Conservation (phyloP, 2,888 invertebrate genomes). For the Leptarthrus brevirostris region DNA sequence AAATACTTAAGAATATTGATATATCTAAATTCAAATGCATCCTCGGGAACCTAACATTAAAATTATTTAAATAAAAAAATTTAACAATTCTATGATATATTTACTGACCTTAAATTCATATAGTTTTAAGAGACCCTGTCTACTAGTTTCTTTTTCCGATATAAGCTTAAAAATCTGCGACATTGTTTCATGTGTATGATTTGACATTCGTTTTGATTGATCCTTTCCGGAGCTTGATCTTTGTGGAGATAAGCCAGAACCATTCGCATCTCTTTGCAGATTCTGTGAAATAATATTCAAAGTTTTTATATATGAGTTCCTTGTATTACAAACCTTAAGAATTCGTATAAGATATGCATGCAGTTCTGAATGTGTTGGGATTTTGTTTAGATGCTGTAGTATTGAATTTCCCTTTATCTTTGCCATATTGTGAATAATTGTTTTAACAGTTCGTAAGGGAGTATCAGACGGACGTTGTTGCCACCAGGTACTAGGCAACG, state of each 20-base stretch:
- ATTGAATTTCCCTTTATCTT: slow-evolving; percentile 88
- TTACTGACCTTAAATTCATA: slow-evolving; percentile 65
- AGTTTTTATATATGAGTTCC: neutral
- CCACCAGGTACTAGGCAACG: slow-evolving; percentile 90
- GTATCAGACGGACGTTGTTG: slow-evolving; percentile 85
- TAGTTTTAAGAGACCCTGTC: slow-evolving; percentile 75
- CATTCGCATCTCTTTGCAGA: slow-evolving; percentile 70
- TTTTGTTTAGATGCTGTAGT: slow-evolving; percentile 80
- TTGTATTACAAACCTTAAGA: slow-evolving; percentile 72
- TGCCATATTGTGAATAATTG: slow-evolving; percentile 90
- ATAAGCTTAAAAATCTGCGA: slow-evolving; percentile 92
- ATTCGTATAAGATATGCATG: slow-evolving; percentile 86
- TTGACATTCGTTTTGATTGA: slow-evolving; percentile 60
- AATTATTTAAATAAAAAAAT: neutral
- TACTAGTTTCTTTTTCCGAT: slow-evolving; percentile 87
- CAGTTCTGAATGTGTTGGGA: slow-evolving; percentile 85
- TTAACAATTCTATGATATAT: neutral
- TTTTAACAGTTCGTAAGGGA: slow-evolving; percentile 92
- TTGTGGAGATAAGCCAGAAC: slow-evolving; percentile 64
- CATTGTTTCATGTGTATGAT: slow-evolving; percentile 85
- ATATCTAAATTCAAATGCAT: slow-evolving; percentile 51
- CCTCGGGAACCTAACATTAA: slow-evolving; percentile 48
- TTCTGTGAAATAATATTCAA: slow-evolving; percentile 62
- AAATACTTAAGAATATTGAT: slow-evolving; percentile 53
- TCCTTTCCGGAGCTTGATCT: slow-evolving; percentile 63